Conservation (phyloP, 2,888 invertebrate genomes). For the Leucophora obtusa region DNA sequence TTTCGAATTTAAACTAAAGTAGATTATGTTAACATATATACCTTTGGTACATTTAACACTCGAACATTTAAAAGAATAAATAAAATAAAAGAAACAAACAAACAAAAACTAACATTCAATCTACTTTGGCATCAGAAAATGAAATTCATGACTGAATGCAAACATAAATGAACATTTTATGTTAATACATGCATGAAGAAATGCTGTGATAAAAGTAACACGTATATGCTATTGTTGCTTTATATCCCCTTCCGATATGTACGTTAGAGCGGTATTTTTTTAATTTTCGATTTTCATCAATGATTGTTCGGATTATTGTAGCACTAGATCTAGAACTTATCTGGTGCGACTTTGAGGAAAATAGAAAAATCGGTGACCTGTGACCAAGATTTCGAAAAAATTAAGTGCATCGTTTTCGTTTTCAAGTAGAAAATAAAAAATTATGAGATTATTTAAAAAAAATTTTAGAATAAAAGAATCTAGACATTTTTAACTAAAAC, state of each 20-base stretch:
- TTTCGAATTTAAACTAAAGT: neutral
- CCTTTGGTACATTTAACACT: neutral
- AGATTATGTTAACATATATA: constrained; percentile 7
- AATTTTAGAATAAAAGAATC: too few species aligned
- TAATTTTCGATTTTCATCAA: too few species aligned
- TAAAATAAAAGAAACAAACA: neutral
- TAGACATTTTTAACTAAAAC: too few species aligned
- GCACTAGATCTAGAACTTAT: too few species aligned
- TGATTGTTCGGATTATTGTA: too few species aligned
- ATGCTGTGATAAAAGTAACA: constrained; percentile 19
- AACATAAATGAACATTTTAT: constrained; percentile 30
- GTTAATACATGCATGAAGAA: neutral
- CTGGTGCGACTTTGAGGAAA: too few species aligned
- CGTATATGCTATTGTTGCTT: constrained; percentile 3
- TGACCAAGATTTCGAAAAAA: too few species aligned
- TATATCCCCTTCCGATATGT: neutral
- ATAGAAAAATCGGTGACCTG: too few species aligned
- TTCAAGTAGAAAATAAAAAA: too few species aligned
- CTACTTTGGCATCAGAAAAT: constrained; percentile 9
- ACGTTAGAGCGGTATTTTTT: too few species aligned
- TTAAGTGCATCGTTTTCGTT: too few species aligned
- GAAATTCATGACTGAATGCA: constrained; percentile 35
- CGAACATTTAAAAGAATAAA: constrained; percentile 6
- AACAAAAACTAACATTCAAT: neutral
- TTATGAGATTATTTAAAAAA: too few species aligned